Base-by-base conservation (phyloP, 2,888 invertebrate species). In the Lasioglossum pauxillum region DNA sequence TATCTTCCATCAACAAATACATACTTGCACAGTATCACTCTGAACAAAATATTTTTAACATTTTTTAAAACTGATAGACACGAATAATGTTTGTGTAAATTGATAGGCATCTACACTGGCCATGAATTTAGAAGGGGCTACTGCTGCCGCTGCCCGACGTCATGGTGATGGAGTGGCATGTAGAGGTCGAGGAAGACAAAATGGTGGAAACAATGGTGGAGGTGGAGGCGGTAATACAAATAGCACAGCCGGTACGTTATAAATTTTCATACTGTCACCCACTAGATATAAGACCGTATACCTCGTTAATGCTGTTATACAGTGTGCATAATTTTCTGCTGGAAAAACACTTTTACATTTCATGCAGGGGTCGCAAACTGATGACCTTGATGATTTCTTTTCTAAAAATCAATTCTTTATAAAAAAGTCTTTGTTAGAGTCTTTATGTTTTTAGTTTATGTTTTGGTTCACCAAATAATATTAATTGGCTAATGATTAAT, bases 41-140 rank as follows among this genome's bases (percentile, higher is more conserved):
- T 57, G 4, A 23, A 57, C 2, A 10, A 57, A n/a, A 57, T 3
- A 5, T 41, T 57, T n/a, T 16, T 46, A 16, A 2, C n/a, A 19
- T 41, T 41, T 69, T 38, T 31, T 31, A 16, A 16, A 31, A 31
- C 19, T 64, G 1, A 46, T 5, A 46, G 46, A 5, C 16, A 46
- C 8, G 19, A 57, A 16, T 16, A 41, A 60, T 57, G n/a, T n/a
- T 27, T 60, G 27, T 38, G n/a, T 49, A 46, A 35, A 41, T 57
- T 78, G 5, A 78, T n/a, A 84, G 84, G 49, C 35, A 53, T 74
- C 35, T 14, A 49, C 19, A n/a, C 44, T 84, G 27, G 67, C 76
- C 31, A n/a, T 49, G 38, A 73, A 79, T 69, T 19, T 76, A 46
- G 38, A 27, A 46, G 3, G 23, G 46, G 12, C 44, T 8, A 16